A percentile compares a stretch with the other conserved stretches of the same genome.
Conservation (phyloP, 2,888 invertebrate genomes). For the Zeuzera pyrina region DNA sequence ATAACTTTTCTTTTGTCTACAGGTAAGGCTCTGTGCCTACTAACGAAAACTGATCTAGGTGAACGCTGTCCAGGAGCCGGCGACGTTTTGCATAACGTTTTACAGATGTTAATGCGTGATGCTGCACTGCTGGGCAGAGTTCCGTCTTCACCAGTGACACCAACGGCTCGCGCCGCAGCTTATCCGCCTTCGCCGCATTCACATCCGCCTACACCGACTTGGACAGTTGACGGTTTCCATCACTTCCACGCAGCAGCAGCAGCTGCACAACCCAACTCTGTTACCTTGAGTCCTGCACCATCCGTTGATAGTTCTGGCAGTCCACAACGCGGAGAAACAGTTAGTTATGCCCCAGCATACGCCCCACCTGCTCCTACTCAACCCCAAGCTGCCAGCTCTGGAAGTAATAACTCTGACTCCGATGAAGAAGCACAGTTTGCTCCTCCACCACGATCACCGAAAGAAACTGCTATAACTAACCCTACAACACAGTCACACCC, state of each 20-base stretch:
- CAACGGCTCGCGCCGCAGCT: constrained; percentile 79
- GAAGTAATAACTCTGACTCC: constrained; percentile 86
- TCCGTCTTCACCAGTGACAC: constrained; percentile 87
- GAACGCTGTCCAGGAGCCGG: constrained; percentile 95
- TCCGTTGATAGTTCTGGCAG: constrained; percentile 91
- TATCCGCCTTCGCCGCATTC: constrained; percentile 87
- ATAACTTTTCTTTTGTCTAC: constrained; percentile 23
- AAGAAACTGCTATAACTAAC: constrained; percentile 48
- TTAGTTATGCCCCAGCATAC: constrained; percentile 50
- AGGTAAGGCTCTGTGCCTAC: constrained; percentile 92
- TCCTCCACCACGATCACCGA: constrained; percentile 76
- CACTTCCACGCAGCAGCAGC: constrained; percentile 79
- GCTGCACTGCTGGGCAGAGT: constrained; percentile 84
- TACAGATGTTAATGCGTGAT: constrained; percentile 89
- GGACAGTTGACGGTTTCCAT: constrained; percentile 75
- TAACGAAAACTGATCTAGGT: constrained; percentile 91
- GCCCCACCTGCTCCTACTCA: constrained; percentile 48
- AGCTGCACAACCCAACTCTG: constrained; percentile 84
- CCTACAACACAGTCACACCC: constrained; percentile 53
- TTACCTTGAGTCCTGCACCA: constrained; percentile 91
- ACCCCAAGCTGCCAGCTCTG: constrained; percentile 71
- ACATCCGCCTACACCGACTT: constrained; percentile 86
- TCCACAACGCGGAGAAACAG: constrained; percentile 80
- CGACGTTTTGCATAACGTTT: constrained; percentile 93
- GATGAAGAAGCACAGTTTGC: constrained; percentile 80